Base-by-base conservation (phyloP, 2,113 vertebrate genomes). In the Glaucidium brasilianum region DNA sequence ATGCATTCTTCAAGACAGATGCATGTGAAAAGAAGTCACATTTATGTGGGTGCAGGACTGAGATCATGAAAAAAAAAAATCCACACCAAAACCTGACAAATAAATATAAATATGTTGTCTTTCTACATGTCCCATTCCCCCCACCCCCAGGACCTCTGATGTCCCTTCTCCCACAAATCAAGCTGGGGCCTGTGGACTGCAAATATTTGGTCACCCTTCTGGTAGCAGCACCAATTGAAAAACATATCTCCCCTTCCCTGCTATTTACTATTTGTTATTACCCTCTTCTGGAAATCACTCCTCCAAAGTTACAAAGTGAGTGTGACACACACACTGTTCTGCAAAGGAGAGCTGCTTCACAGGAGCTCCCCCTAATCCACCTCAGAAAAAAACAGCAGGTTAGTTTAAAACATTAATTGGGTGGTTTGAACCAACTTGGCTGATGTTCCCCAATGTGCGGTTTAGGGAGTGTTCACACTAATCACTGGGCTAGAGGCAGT, bases 251-350 rank as follows among this genome's bases (percentile, higher is more conserved):
- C 39, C 71, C 11, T 73, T 68, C 30, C 63, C 15, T 78, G 41
- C 32, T 49, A 9, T 32, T 74, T 93, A 43, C 6, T n/a, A 13
- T 72, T 58, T 41, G 11, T 37, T 84, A 9, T 53, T 76, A 85
- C 4, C 20, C 29, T 43, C 68, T 67, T 39, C 34, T 72, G 69
- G 49, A 85, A 89, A 72, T 67, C 15, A 20, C 16, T 52, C 3
- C 18, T 15, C 9, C 9, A 0, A 1, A 67, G 6, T 29, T 64
- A 47, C 12, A 8, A 35, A 68, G 30, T 2, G 8, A 4, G 13
- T 35, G 68, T 18, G 83, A 86, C 64, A 47, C 29, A 30, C 34
- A 41, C 4, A 1, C 3, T 30, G 64, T 32, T 89, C 69, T 87
- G 23, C 59, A 52, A 52, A 27, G 37, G 12, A 64, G 35, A 75